Conservation (phyloP, 2,888 invertebrate species). For the Philhelius pedissequus region DNA sequence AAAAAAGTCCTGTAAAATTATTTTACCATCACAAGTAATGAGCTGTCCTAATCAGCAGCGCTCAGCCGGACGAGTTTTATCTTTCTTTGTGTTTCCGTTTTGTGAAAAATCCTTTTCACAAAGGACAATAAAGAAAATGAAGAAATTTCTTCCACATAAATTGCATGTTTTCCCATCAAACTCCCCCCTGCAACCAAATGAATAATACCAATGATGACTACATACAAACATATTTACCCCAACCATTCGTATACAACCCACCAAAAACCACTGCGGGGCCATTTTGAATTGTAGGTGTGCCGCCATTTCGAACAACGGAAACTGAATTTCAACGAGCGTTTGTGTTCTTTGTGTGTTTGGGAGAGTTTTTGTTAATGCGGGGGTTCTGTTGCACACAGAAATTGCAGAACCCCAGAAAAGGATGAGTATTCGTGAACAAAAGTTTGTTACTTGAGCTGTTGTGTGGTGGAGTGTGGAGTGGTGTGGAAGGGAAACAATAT, state of each 20-base stretch:
- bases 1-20: constrained; percentile 24
- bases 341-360: constrained; percentile 19
- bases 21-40: constrained; percentile 61
- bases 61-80: not conserved
- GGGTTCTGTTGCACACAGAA: not conserved
- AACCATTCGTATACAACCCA: too few relatives aligned
- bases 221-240: not conserved
- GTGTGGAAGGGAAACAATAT: not conserved
- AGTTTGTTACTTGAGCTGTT: constrained; percentile 34
- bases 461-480: not conserved
- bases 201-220: constrained; percentile 35
- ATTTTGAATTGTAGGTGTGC: constrained; percentile 40
- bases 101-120: constrained; percentile 10
- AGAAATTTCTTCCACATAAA: constrained; percentile 45
- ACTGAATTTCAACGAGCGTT: constrained; percentile 44
- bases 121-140: constrained; percentile 39
- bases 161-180: constrained; percentile 24
- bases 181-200: not conserved
- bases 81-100: constrained; percentile 24
- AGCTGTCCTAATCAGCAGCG: constrained; percentile 67
- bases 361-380: not conserved
- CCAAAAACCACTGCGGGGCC: not conserved
- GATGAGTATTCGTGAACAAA: constrained; percentile 53
- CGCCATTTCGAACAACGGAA: constrained; percentile 45
- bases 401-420: constrained; percentile 11